Percentiles rank a stretch among this genome's conserved stretches.
Conservation (phyloP, 2,113 vertebrate genomes). For the Brachionichthys hirsutus region DNA sequence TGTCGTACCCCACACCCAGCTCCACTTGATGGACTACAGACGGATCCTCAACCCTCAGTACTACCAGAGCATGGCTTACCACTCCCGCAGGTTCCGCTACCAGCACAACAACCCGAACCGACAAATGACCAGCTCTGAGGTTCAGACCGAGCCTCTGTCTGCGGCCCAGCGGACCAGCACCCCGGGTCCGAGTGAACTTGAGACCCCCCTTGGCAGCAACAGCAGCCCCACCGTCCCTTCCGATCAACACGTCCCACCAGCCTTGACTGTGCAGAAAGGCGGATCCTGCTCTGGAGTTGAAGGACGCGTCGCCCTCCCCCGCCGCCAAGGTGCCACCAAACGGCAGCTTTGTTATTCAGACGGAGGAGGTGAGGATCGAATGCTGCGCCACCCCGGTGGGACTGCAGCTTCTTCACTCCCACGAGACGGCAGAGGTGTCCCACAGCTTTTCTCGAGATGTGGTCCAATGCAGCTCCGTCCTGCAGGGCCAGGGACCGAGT, state of each 20-base stretch:
- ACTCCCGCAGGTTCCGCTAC: conserved; percentile 70
- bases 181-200: neutral
- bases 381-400: conserved; percentile 58
- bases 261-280: conserved; percentile 3
- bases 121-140: conserved; percentile 71
- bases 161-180: conserved; percentile 8
- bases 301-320: neutral
- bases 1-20: conserved; percentile 72
- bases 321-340: conserved; percentile 25
- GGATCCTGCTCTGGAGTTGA: conserved; percentile 4
- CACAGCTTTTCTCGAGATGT: conserved; percentile 53
- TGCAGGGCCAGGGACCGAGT: conserved; percentile 14
- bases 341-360: conserved; percentile 70
- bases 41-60: conserved; percentile 72
- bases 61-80: conserved; percentile 76
- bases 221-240: neutral
- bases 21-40: conserved; percentile 78
- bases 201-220: neutral
- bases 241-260: neutral
- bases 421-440: conserved; percentile 59
- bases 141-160: conserved; percentile 74
- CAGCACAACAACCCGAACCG: conserved; percentile 56
- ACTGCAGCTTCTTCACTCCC: conserved; percentile 59
- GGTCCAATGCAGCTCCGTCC: conserved; percentile 51
- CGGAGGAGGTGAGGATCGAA: conserved; percentile 74